Evolutionary conservation across 2,797 vertebrate genomes (phyloP), one percentile per base, ranked within the genome.

Genomic region (Antennarius maculatus): DNA sequence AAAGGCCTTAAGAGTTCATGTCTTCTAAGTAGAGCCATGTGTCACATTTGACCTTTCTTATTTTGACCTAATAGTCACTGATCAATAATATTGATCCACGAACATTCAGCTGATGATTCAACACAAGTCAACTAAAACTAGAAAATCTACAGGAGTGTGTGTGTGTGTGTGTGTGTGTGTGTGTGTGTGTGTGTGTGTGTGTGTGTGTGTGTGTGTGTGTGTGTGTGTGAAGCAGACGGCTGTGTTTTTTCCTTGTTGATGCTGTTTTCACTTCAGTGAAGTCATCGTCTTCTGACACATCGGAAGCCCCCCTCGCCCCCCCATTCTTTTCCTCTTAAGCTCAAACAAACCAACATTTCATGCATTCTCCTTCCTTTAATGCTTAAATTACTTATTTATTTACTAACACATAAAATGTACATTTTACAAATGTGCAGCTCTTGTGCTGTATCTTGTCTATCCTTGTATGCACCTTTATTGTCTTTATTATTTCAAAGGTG

Each of bases 51-150:
- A 75, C 69, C 68, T 55, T 64, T 71, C 6, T 59, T 34, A n/a
- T 27, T 53, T 70, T 64, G 60, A 66, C 54, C 69, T 31, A 4
- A 64, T 11, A 5, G 15, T 34, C 18, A 41, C 9, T 0, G 43
- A 79, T 81, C 64, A 39, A 59, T 81, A 47, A 54, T 42, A 76
- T 62, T 31, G 69, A 76, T 61, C 17, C 16, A 37, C 49, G 48
- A 16, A 41, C 18, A 13, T n/a, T 43, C 42, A 31, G 41, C 52
- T 42, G 54, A 71, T 51, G 34, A 17, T 29, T 34, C 3, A 64
- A 66, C 45, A 12, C 17, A 45, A 43, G n/a, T 47, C 11, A 28
- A 34, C 71, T 71, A 31, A 61, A 67, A 75, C 47, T n/a, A 17
- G 54, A 66, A 50, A 43, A 54, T 56, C 15, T 43, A 23, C 41